Evolutionary conservation across 1,140 invertebrate species (phyloP), one percentile per base, ranked within the genome.

Genomic region (Trichogramma pretiosum): DNA sequence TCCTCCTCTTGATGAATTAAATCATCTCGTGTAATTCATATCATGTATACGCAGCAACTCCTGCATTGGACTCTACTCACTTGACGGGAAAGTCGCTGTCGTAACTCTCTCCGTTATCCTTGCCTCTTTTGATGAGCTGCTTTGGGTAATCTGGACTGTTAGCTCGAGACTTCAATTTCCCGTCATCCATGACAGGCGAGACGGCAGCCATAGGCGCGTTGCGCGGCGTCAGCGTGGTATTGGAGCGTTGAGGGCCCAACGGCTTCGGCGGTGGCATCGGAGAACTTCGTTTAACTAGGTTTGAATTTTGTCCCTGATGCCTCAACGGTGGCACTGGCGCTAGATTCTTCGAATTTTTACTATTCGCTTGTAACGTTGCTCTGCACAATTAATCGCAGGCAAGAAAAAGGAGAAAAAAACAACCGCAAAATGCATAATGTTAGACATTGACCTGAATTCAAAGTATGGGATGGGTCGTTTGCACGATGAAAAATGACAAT

Each of bases 11-110:
- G n/a, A n/a, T n/a, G n/a, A n/a, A n/a, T n/a, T n/a, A n/a, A n/a
- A n/a, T n/a, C n/a, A n/a, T n/a, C n/a, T n/a, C n/a, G n/a, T n/a
- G n/a, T n/a, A n/a, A n/a, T 19, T 40, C 32, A 16, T 41, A 49
- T 18, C 33, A 3, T 35, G n/a, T 48, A n/a, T n/a, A n/a, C n/a
- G n/a, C n/a, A n/a, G n/a, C n/a, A n/a, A n/a, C n/a, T n/a, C n/a
- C n/a, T n/a, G n/a, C n/a, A n/a, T n/a, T n/a, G n/a, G n/a, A n/a
- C 21, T n/a, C n/a, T n/a, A 63, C 67, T 64, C 53, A 72, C 70
- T 71, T 66, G 48, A 73, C 64, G 51, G 70, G 70, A 53, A 61
- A 72, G 55, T 71, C 68, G 46, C 62, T 65, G 43, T 71, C 67
- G 38, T 69, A 72, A 10, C 58, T 60, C 16, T 60, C 58, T 30